Base-by-base conservation (phyloP, 1,140 invertebrate genomes). In the Yoshiicerus persimilis region DNA sequence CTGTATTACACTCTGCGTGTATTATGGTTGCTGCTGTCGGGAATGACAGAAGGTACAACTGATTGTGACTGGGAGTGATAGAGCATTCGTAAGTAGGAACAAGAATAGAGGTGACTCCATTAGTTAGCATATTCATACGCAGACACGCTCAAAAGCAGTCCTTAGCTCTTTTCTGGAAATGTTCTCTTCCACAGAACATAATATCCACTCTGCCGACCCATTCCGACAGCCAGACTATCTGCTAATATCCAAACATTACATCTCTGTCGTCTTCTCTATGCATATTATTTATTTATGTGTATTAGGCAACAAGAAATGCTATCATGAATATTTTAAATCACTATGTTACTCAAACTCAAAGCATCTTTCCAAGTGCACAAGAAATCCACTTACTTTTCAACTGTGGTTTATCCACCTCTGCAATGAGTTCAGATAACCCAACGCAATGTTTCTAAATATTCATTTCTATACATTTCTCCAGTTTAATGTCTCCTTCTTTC, bases 201-300 rank as follows among this genome's bases (percentile, higher is more conserved):
- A n/a, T n/a, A n/a, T n/a, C n/a, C n/a, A n/a, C n/a, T n/a, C n/a
- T n/a, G n/a, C n/a, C n/a, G n/a, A n/a, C n/a, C n/a, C n/a, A n/a
- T n/a, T n/a, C n/a, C n/a, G n/a, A n/a, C n/a, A n/a, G n/a, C n/a
- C n/a, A n/a, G n/a, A n/a, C n/a, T n/a, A n/a, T n/a, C n/a, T n/a
- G n/a, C n/a, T n/a, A n/a, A n/a, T n/a, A n/a, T n/a, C n/a, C n/a
- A n/a, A n/a, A n/a, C 47, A 56, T 56, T n/a, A 56, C 47, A 56
- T 70, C 64, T 70, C 64, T 70, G 27, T 70, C 64, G n/a, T 56
- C 47, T 70, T 70, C 64, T 70, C 5, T 70, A 30, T 70, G 25
- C 64, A 70, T 80, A 80, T 80, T 80, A 80, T 80, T 80, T 77
- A 77, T 77, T 77, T 80, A 80, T 38, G 30, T 80, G 75, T 38